phyloP scores from a whole-genome alignment of 2,797 vertebrate species.

The Xenentodon cancila region DNA sequence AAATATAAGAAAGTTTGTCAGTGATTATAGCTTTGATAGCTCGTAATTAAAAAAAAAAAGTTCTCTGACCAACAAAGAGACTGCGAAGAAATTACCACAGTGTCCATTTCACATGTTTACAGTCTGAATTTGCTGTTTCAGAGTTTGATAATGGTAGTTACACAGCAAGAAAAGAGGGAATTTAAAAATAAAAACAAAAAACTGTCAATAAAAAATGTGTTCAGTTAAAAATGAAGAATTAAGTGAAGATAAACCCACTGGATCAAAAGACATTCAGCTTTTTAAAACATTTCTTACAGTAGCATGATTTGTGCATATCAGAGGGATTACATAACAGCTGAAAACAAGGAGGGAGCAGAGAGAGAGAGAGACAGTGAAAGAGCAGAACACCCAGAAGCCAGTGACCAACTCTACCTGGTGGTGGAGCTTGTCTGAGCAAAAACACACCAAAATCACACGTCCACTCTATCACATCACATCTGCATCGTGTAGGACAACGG shows the following conservation, averaged over 20 bases:
- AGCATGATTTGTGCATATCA: conserved; percentile 31
- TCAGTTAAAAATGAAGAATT: conserved; percentile 63
- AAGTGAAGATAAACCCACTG: conserved; percentile 45
- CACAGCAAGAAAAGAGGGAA: conserved; percentile 73
- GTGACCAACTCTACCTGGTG: conserved; percentile 68
- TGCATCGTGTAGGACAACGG: no score
- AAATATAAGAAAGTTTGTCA: conserved; percentile 77
- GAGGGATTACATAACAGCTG: conserved; percentile 33
- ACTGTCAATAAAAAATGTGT: conserved; percentile 29
- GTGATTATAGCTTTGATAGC: conserved; percentile 43
- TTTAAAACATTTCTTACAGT: conserved; percentile 39
- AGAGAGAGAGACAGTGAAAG: conserved; percentile 37
- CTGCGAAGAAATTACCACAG: conserved; percentile 50
- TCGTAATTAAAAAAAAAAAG: conserved; percentile 45
- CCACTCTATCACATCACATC: no score
- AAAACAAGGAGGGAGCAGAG: conserved; percentile 35
- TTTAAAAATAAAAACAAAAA: conserved; percentile 62
- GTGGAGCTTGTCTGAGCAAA: not conserved
- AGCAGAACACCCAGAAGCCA: conserved; percentile 41
- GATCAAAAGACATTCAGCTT: conserved; percentile 48
- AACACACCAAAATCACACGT: not conserved
- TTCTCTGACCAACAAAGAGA: conserved; percentile 42
- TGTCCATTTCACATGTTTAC: conserved; percentile 54
- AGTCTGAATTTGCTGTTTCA: conserved; percentile 42
- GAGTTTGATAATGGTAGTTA: conserved; percentile 47